Percentiles rank a stretch among this genome's conserved stretches.
Conservation (phyloP, 2,113 vertebrate species). For the Sinocyclocheilus grahami region DNA sequence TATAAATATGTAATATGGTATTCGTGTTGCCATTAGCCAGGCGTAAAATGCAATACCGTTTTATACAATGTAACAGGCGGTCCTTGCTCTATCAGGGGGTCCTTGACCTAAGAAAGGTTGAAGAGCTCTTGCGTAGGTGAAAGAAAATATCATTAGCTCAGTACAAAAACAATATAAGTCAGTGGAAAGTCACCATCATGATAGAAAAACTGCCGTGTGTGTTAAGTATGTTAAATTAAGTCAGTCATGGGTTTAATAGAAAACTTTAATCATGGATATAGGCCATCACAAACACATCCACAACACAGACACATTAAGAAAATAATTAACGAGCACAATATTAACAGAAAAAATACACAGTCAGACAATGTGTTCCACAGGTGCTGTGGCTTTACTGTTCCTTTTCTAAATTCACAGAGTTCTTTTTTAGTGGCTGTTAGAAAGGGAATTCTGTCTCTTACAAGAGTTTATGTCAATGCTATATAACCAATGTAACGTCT, state of each 20-base stretch:
- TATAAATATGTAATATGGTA: neutral
- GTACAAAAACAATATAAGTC: neutral
- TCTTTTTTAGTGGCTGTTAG: slow-evolving; percentile 9
- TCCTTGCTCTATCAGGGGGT: neutral
- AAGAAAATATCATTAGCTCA: neutral
- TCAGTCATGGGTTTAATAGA: neutral
- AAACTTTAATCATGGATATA: slow-evolving; percentile 22
- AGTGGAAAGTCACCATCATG: neutral
- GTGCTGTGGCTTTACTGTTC: slow-evolving; percentile 25
- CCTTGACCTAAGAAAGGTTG: neutral
- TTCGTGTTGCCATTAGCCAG: neutral
- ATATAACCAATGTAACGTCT: neutral
- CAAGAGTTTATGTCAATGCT: neutral
- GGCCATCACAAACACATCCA: slow-evolving; percentile 43
- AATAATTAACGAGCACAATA: slow-evolving; percentile 23
- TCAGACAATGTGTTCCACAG: slow-evolving; percentile 40
- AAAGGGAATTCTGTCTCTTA: neutral
- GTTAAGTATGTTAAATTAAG: neutral
- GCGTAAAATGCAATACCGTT: neutral
- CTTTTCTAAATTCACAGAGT: neutral
- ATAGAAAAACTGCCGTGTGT: neutral
- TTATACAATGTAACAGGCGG: neutral
- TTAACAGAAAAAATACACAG: slow-evolving; percentile 4
- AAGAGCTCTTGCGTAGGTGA: neutral
- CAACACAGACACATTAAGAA: slow-evolving; percentile 10